Evolutionary conservation across 2,888 invertebrate species (phyloP).

Genomic region (Agelastica alni): DNA sequence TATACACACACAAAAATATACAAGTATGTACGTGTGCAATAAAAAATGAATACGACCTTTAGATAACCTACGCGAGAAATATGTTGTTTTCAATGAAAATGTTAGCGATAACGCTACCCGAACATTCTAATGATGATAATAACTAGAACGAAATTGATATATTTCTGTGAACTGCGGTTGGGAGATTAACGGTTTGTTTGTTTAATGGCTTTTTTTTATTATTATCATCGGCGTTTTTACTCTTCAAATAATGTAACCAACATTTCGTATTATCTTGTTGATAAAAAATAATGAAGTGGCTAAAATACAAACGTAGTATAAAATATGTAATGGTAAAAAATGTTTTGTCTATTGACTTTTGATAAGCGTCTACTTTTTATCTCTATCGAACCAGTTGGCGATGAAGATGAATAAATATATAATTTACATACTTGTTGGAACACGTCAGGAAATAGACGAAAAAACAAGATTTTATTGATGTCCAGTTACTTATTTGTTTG

Average conservation of each 20-base stretch:
- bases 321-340: conserved; percentile 1
- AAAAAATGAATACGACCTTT: conserved; percentile 19
- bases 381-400: conserved; percentile 5
- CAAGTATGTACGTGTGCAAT: conserved; percentile 18
- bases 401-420: too few species aligned
- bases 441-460: too few species aligned
- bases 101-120: conserved; percentile 16
- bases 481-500: too few species aligned
- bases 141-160: conserved; percentile 11
- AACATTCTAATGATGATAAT: conserved; percentile 26
- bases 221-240: too few species aligned
- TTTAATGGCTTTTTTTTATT: too few species aligned
- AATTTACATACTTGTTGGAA: too few species aligned
- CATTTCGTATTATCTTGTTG: conserved; percentile 1
- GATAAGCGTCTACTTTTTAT: neutral
- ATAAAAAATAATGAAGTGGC: conserved; percentile 7
- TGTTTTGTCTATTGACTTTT: neutral
- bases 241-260: conserved; percentile 1
- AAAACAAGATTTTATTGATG: too few species aligned
- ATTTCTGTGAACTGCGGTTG: conserved; percentile 7
- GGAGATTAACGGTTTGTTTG: conserved; percentile 10
- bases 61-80: conserved; percentile 25
- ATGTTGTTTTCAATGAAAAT: conserved; percentile 25
- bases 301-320: conserved; percentile 1
- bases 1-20: too few species aligned